phyloP scores from a whole-genome alignment of 2,113 vertebrate genomes.

The Salminus brasiliensis region DNA sequence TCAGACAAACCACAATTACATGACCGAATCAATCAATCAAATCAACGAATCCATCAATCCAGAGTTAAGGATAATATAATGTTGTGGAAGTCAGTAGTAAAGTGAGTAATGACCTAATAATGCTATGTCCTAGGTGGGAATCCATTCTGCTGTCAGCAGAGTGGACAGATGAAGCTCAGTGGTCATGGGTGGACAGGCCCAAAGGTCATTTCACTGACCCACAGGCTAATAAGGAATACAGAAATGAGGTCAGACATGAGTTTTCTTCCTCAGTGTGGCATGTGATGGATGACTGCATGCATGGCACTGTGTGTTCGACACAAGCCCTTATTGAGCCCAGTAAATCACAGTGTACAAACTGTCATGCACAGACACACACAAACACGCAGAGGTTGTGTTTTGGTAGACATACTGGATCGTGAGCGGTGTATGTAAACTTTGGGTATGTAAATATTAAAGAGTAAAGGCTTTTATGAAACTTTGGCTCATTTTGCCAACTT shows the following conservation, averaged over 20 bases:
- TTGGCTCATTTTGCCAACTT: too few relatives aligned
- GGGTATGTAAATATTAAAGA: too few relatives aligned
- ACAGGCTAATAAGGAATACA: constrained; percentile 47
- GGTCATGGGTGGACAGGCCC: constrained; percentile 29
- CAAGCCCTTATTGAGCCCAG: constrained; percentile 32
- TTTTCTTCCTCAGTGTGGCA: constrained; percentile 33
- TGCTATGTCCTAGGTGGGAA: neutral
- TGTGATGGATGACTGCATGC: constrained; percentile 36
- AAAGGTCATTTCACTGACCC: constrained; percentile 39
- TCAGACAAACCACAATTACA: neutral
- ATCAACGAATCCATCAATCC: neutral
- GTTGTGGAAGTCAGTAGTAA: neutral
- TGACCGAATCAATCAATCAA: neutral
- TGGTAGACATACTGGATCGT: too few relatives aligned
- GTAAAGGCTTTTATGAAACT: too few relatives aligned
- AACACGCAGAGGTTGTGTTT: neutral
- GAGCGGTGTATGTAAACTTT: neutral
- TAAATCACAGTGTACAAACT: constrained; percentile 45
- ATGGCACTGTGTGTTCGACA: constrained; percentile 37
- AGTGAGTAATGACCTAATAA: constrained; percentile 15
- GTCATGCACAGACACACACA: neutral
- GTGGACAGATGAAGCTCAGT: constrained; percentile 27
- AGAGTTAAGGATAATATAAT: neutral
- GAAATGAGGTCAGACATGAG: constrained; percentile 38
- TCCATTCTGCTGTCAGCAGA: constrained; percentile 31